Evolutionary conservation across 2,797 vertebrate species (phyloP), one percentile per base, ranked within the genome.

Genomic region (Luscinia luscinia): DNA sequence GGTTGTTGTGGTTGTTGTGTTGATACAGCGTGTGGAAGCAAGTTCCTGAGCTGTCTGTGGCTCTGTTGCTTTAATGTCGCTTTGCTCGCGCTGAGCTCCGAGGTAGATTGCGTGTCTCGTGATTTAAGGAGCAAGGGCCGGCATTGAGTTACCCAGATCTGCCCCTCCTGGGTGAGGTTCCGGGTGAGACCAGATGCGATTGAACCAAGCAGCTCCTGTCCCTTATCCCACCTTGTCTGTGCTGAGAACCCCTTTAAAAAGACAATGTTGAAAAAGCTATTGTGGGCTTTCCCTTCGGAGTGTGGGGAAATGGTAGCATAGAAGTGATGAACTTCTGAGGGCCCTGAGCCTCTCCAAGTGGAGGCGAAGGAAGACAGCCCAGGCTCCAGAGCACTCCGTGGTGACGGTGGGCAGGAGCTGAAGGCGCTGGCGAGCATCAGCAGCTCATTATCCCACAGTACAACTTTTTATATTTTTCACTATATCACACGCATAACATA

Each of bases 21-120:
- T 11, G 4, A 1, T 3, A 1, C 9, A 2, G 2, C 14, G 4
- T 4, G 7, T 3, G 57, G 36, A 12, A 24, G 57, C n/a, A 12
- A 24, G 43, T 3, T 27, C 2, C 23, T 6, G 34, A 12, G 48
- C 2, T 7, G 21, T 0, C 12, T 9, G 68, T 13, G 15, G 13
- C 2, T 46, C 8, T n/a, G 22, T 3, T 17, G 46, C 17, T 24
- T 23, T 30, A 1, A 0, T 9, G 0, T 2, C 2, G 46, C 14
- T 32, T 36, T 46, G 40, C 23, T 3, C 2, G 4, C 28, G 0
- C 23, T 3, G 57, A 48, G 34, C 45, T 45, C 30, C 43, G 78
- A 9, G 15, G 2, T 12, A 22, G 54, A 1, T 6, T 0, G 2
- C 2, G 4, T 8, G 34, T 34, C 5, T 2, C 13, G 15, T 10